Percentiles rank a stretch among this genome's conserved stretches.
These are phyloP conservation scores for Takifugu flavidus DNA, from an alignment of 2,113 vertebrate species.

Conservation along the genomic window DNA sequence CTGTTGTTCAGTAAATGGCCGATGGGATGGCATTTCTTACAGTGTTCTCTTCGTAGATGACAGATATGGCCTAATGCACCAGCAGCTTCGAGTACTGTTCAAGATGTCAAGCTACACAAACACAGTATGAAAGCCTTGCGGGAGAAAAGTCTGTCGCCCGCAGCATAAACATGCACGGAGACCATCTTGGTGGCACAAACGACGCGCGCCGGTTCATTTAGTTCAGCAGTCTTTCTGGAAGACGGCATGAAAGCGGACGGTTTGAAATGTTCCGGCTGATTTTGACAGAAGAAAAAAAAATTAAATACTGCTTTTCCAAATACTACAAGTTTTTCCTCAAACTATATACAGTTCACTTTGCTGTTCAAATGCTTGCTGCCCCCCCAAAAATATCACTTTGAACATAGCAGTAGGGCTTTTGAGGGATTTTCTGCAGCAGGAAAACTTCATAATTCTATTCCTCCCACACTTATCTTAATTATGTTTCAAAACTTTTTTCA, in stretches of 20 bases:
- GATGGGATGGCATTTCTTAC: conserved; percentile 34
- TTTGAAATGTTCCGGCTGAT: no score
- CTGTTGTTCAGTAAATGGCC: conserved; percentile 51
- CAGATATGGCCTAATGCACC: conserved; percentile 46
- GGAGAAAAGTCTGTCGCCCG: conserved; percentile 37
- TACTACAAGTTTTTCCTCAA: background rate
- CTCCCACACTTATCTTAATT: conserved; percentile 7
- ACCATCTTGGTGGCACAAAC: conserved; percentile 14
- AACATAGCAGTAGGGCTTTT: background rate
- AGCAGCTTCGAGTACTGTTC: conserved; percentile 35
- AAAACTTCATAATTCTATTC: background rate
- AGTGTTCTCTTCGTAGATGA: conserved; percentile 40
- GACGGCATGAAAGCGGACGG: background rate
- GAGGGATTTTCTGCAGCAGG: background rate
- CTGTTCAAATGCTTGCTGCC: background rate
- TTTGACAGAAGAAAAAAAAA: background rate
- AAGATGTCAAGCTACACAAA: conserved; percentile 46
- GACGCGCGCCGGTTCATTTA: conserved; percentile 13
- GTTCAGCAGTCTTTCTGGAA: conserved; percentile 10
- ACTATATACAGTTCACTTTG: conserved; percentile 12
- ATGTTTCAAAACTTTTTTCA: conserved; percentile 18
- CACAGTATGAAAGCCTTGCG: conserved; percentile 38
- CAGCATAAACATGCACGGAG: conserved; percentile 32
- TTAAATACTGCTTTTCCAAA: conserved; percentile 1
- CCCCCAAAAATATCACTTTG: background rate